Evolutionary conservation across 2,888 invertebrate genomes (phyloP).

Genomic region (Tetrapedia diversipes): DNA sequence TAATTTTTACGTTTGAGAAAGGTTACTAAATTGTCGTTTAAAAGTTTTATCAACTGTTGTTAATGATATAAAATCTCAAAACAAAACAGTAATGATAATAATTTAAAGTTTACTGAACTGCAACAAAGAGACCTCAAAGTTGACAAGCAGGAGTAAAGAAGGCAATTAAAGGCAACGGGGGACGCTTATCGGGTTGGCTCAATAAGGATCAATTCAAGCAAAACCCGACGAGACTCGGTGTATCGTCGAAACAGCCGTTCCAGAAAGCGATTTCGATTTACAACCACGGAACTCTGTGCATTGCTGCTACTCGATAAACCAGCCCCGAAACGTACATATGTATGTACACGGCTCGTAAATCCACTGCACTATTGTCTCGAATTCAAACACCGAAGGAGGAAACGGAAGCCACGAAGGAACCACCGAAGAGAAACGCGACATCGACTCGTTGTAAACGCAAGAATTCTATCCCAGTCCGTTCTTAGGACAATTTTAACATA

Average conservation of each 20-base stretch:
- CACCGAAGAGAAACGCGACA: background rate
- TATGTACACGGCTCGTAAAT: slow-evolving; percentile 42
- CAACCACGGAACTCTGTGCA: slow-evolving; percentile 35
- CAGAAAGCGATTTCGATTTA: slow-evolving; percentile 32
- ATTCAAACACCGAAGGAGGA: slow-evolving; percentile 18
- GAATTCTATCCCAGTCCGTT: background rate
- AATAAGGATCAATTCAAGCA: slow-evolving; percentile 35
- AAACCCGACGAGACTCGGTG: slow-evolving; percentile 21
- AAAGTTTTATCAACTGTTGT: too few species aligned
- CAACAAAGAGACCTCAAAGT: background rate
- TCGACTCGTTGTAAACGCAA: background rate
- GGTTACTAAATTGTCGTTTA: too few species aligned
- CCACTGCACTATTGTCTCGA: slow-evolving; percentile 40
- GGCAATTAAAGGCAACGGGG: background rate
- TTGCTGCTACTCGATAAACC: slow-evolving; percentile 44
- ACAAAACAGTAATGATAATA: too few species aligned
- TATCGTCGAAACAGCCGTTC: slow-evolving; percentile 31
- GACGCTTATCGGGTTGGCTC: slow-evolving; percentile 2
- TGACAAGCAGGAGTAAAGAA: background rate
- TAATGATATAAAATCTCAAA: too few species aligned
- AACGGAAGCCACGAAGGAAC: background rate
- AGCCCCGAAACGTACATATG: slow-evolving; percentile 21
- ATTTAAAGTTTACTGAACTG: background rate
- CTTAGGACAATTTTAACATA: too few species aligned
- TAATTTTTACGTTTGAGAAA: too few species aligned